phyloP scores from a whole-genome alignment of 2,797 vertebrate species.

The Periophthalmus magnuspinnatus region DNA sequence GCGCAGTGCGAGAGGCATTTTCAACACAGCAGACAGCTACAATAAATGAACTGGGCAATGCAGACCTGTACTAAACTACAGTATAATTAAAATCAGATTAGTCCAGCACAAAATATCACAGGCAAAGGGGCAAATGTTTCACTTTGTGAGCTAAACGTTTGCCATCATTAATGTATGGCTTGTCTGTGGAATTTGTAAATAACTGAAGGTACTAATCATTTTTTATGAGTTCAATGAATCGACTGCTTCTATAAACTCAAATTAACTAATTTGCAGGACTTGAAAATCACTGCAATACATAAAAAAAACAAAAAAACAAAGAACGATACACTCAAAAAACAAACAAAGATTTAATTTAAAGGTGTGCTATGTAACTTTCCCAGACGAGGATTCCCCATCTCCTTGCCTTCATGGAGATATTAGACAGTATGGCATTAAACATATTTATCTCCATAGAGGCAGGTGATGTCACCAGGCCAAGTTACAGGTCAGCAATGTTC shows the following conservation, averaged over 20 bases:
- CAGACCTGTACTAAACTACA: conserved; percentile 7
- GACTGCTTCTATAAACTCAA: conserved; percentile 21
- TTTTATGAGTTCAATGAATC: conserved; percentile 37
- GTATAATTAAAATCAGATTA: conserved; percentile 29
- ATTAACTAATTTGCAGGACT: background rate
- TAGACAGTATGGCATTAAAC: too few relatives aligned
- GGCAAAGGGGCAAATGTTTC: too few relatives aligned
- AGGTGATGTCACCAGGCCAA: too few relatives aligned
- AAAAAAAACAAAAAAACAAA: too few relatives aligned
- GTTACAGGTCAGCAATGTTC: too few relatives aligned
- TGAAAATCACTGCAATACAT: too few relatives aligned
- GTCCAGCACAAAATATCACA: conserved; percentile 15
- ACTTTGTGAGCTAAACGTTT: conserved; percentile 22
- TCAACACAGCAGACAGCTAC: conserved; percentile 8
- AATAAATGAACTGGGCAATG: conserved; percentile 19
- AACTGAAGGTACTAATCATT: conserved; percentile 32
- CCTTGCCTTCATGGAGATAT: too few relatives aligned
- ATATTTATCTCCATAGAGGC: too few relatives aligned
- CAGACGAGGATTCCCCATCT: too few relatives aligned
- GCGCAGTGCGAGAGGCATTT: conserved; percentile 13
- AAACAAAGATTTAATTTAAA: too few relatives aligned
- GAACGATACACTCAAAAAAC: too few relatives aligned
- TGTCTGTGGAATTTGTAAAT: conserved; percentile 18
- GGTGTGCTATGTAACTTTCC: too few relatives aligned
- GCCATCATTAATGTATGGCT: conserved; percentile 13